Evolutionary conservation across 2,888 invertebrate genomes (phyloP), one percentile per base, ranked within the genome.

Genomic region (Spicauda simplicius): DNA sequence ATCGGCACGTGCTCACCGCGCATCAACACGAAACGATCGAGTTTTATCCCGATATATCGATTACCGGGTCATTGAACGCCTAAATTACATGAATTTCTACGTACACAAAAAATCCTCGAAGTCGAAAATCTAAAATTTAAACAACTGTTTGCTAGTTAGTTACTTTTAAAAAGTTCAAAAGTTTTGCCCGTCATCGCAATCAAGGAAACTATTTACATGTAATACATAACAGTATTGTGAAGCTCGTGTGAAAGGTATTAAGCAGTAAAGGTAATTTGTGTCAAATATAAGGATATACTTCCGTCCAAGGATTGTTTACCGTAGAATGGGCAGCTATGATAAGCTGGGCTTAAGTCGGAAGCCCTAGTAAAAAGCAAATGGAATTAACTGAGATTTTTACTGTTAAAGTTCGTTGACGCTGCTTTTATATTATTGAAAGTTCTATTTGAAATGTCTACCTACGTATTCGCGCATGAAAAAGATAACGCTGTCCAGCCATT

Each of bases 11-110:
- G 77, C 70, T 50, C 41, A 19, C 33, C 72, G 72, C 64, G 71
- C 68, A 64, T 64, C 74, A 73, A 78, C n/a, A n/a, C 69, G 61
- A 67, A 68, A 68, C 70, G 68, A 73, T 72, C 73, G 64, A 69
- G 62, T 70, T 69, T 63, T 69, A 73, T 75, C 70, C 70, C 71
- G 69, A 77, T 72, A 67, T 56, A 69, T 65, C 68, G 67, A 73
- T 72, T 71, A 64, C 58, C 65, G 64, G 78, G 77, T 79, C 79
- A 72, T 73, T 76, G 76, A 72, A 74, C 79, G 73, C 64, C 70
- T 53, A 65, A 76, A 72, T 69, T 70, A 54, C 63, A 16, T 33
- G 4, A 68, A 62, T 41, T 54, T 25, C 45, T 45, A 45, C 6
- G 14, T 45, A n/a, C 45, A 45, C n/a, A n/a, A 45, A 45, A 6